These are phyloP conservation scores for Leptodactylus fallax DNA, from an alignment of 2,797 vertebrate genomes.

Conservation along the genomic window DNA sequence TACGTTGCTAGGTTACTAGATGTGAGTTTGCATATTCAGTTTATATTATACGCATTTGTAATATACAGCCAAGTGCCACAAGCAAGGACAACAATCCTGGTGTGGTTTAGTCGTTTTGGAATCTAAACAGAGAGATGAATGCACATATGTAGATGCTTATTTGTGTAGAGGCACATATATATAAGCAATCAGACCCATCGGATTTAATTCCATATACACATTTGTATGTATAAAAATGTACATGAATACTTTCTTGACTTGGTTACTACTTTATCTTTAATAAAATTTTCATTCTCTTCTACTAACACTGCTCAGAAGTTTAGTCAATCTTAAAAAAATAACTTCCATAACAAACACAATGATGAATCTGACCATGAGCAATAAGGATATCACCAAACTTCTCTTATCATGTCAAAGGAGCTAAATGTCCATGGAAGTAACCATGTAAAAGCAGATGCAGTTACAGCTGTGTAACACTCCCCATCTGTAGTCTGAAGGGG, in stretches of 20 bases:
- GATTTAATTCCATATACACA: not conserved
- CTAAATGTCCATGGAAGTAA: not conserved
- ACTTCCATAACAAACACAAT: not conserved
- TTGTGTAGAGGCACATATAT: not conserved
- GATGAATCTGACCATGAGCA: not conserved
- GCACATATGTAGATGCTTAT: not conserved
- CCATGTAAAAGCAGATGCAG: not conserved
- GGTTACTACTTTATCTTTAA: not conserved
- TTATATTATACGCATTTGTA: constrained; percentile 51
- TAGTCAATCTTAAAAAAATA: not conserved
- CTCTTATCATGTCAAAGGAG: too few relatives aligned
- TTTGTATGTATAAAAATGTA: not conserved
- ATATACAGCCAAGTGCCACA: constrained; percentile 32
- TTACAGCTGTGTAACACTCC: not conserved
- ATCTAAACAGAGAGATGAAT: not conserved
- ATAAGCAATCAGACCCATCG: not conserved
- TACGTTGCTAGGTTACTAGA: constrained; percentile 59
- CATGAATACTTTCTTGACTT: not conserved
- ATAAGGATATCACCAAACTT: not conserved
- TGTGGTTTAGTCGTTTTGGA: not conserved
- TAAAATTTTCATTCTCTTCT: not conserved
- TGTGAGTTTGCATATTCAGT: constrained; percentile 58
- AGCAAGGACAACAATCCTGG: constrained; percentile 27
- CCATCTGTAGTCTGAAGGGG: not conserved
- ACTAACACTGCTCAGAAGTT: not conserved